phyloP scores from a whole-genome alignment of 2,888 invertebrate species.

The Meghimatium bilineatum region DNA sequence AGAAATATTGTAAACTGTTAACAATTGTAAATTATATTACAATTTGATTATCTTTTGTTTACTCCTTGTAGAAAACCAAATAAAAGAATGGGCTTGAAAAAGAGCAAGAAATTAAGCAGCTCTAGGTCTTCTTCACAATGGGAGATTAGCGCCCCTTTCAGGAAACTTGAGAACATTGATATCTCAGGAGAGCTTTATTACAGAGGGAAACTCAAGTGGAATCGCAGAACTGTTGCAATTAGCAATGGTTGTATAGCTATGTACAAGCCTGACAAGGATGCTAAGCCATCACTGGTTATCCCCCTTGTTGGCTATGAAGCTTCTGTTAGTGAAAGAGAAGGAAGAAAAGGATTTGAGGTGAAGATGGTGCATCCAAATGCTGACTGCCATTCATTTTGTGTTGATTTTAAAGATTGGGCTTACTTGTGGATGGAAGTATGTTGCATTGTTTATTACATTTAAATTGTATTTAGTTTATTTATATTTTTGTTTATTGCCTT shows the following conservation, averaged over 20 bases:
- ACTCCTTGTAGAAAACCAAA: conserved; percentile 37
- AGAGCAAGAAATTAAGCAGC: conserved; percentile 53
- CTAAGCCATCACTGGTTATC: conserved; percentile 65
- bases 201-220: conserved; percentile 70
- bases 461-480: neutral
- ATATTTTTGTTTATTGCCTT: too few species aligned
- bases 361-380: conserved; percentile 64
- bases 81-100: conserved; percentile 58
- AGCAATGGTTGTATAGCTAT: conserved; percentile 65
- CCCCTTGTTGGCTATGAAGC: conserved; percentile 66
- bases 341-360: conserved; percentile 67
- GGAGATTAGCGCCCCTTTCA: conserved; percentile 63
- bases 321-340: conserved; percentile 63
- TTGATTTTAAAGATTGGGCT: conserved; percentile 71
- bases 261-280: conserved; percentile 70
- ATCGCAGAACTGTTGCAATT: conserved; percentile 67
- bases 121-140: conserved; percentile 59
- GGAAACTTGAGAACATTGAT: conserved; percentile 62
- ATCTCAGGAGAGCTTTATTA: conserved; percentile 69
- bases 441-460: neutral
- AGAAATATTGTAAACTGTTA: too few species aligned
- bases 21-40: too few species aligned
- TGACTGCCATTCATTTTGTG: conserved; percentile 67
- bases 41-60: neutral
- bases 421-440: conserved; percentile 71